These are phyloP conservation scores for Pseudoatta argentina DNA, from an alignment of 1,140 invertebrate species.

Conservation along the genomic window DNA sequence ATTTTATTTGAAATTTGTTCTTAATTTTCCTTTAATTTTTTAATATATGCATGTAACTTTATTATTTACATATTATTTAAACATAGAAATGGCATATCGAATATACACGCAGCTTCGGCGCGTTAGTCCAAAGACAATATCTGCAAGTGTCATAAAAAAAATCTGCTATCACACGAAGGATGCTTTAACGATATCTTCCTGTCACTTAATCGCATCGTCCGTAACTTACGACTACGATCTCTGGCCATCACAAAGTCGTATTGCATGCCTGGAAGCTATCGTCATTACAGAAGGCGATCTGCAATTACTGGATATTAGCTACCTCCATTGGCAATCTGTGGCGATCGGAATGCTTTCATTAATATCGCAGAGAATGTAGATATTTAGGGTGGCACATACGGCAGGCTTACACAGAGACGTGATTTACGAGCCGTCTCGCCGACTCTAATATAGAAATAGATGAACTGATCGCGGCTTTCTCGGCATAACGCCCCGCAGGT, in stretches of 20 bases:
- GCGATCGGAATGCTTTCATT: conserved; percentile 44
- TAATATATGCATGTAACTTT: background rate
- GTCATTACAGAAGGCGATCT: conserved; percentile 36
- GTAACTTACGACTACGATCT: conserved; percentile 18
- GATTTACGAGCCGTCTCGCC: conserved; percentile 48
- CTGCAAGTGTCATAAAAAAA: background rate
- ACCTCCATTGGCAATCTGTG: conserved; percentile 50
- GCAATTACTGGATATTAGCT: conserved; percentile 58
- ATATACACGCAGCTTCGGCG: background rate
- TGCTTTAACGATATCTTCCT: background rate
- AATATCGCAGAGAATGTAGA: conserved; percentile 32
- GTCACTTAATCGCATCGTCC: conserved; percentile 9
- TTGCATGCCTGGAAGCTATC: conserved; percentile 2
- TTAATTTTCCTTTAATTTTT: background rate
- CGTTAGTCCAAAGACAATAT: background rate
- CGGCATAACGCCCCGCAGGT: conserved; percentile 25
- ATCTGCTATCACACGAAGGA: background rate
- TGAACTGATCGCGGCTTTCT: conserved; percentile 41
- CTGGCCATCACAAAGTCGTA: background rate
- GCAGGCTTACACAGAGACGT: conserved; percentile 19
- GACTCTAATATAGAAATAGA: conserved; percentile 62
- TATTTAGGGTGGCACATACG: conserved; percentile 44
- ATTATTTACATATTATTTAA: background rate
- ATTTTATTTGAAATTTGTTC: background rate
- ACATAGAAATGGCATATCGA: background rate